Percentiles rank a stretch among this genome's conserved stretches.
These are phyloP conservation scores for Theretra japonica DNA, from an alignment of 2,888 invertebrate species.

Conservation along the genomic window DNA sequence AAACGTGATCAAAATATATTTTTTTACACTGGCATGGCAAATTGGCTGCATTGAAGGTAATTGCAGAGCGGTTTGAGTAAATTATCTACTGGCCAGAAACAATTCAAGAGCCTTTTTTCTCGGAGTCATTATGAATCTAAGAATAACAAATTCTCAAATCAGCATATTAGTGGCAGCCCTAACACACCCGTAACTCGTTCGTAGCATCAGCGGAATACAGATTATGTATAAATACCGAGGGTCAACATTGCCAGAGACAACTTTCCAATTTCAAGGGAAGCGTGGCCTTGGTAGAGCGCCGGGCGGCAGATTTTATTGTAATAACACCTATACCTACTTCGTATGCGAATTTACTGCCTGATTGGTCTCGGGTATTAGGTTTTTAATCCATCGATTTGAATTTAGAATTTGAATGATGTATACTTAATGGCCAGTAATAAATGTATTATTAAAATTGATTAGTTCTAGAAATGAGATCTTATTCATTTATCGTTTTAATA, in stretches of 20 bases:
- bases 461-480: too few species aligned
- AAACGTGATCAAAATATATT: too few species aligned
- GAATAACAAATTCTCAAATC: background rate
- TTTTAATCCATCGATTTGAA: slow-evolving; percentile 24
- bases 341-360: slow-evolving; percentile 23
- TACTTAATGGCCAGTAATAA: background rate
- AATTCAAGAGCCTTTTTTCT: background rate
- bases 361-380: slow-evolving; percentile 3
- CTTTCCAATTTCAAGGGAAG: slow-evolving; percentile 80
- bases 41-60: too few species aligned
- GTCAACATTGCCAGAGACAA: slow-evolving; percentile 65
- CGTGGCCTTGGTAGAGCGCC: slow-evolving; percentile 60
- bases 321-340: slow-evolving; percentile 27
- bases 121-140: background rate
- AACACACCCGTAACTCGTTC: slow-evolving; percentile 38
- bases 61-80: too few species aligned
- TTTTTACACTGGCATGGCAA: too few species aligned
- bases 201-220: slow-evolving; percentile 57
- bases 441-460: slow-evolving; percentile 16
- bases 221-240: slow-evolving; percentile 53
- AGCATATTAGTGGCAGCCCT: slow-evolving; percentile 35
- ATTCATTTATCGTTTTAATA: too few species aligned
- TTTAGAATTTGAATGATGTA: background rate
- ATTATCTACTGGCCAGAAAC: too few species aligned
- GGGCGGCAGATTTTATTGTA: slow-evolving; percentile 37